Evolutionary conservation across 2,888 invertebrate genomes (phyloP), one percentile per base, ranked within the genome.

Genomic region (Mactromeris polynyma): DNA sequence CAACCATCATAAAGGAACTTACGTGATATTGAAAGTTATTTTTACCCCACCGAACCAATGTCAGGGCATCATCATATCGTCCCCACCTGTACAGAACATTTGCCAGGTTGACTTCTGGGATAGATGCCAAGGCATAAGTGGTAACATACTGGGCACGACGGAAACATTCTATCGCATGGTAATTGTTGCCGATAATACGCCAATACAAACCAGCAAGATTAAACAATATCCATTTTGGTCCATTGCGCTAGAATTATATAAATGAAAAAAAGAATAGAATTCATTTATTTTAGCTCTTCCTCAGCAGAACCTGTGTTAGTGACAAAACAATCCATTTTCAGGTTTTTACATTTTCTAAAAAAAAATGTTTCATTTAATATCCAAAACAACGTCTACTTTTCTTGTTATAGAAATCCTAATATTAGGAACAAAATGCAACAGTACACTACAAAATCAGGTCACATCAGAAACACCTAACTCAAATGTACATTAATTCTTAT

Each of bases 171-270:
- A 98, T 96, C 0, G 98, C 98, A 95, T 98, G 98, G 80, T 97
- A 97, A 51, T 97, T 97, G 95, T 98, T 98, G 9, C 98, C 98
- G 4, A 98, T 97, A 0, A 98, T 97, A 14, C 98, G 97, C 98
- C 98, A 98, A 96, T 98, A 98, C 31, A 98, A 96, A 0, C 98
- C 98, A 0, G 98, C 98, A 69, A 98, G 96, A 19, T 98, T 98
- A 93, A 98, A 97, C 33, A 98, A 96, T 11, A 98, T 97, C 98
- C 98, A 98, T 91, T 97, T 97, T 0, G 98, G 98, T 0, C 98
- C 98, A 82, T 98, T 97, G 96, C 97, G 97, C 98, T 98, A 96
- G 4, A 36, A 83, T 17, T n/a, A 21, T 46, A 46, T 46, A 11
- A 46, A 46, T 46, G 11, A 9, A 46, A 17, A 1, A 46, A 11